Evolutionary conservation across 2,113 vertebrate species (phyloP).

Genomic region (Corythaeola cristata): DNA sequence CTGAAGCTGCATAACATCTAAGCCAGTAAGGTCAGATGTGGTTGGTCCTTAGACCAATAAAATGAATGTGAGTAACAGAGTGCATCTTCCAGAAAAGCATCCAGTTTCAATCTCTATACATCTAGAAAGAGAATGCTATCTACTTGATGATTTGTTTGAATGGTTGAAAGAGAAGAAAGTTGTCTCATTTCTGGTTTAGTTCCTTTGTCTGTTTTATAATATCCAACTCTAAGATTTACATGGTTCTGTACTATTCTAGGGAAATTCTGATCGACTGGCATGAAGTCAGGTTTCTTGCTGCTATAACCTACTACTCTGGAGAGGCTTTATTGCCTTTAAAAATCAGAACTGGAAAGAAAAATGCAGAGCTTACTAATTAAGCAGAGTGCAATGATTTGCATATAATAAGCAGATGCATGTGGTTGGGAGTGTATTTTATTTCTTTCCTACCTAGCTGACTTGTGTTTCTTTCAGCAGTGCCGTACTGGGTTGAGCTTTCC

Average conservation of each 20-base stretch:
- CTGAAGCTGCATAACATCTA: not conserved
- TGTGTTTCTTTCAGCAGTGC: not conserved
- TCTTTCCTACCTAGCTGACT: not conserved
- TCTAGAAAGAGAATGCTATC: not conserved
- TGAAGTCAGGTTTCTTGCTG: not conserved
- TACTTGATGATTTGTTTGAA: not conserved
- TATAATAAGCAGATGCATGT: not conserved
- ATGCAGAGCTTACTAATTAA: not conserved
- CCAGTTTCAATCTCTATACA: not conserved
- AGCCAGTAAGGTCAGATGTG: too few relatives aligned
- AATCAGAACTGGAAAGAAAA: not conserved
- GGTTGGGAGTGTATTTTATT: not conserved
- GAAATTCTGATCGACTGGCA: not conserved
- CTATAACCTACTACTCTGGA: not conserved
- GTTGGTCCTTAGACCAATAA: not conserved
- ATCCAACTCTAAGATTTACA: not conserved
- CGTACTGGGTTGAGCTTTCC: not conserved
- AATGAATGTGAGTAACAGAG: not conserved
- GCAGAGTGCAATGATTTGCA: not conserved
- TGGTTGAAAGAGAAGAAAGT: not conserved
- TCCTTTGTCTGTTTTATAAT: not conserved
- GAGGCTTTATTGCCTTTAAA: not conserved
- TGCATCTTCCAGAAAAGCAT: not conserved
- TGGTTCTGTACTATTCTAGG: not conserved
- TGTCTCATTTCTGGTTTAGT: not conserved